These are phyloP conservation scores for Bruchidius siliquastri DNA, from an alignment of 2,888 invertebrate genomes.

Conservation along the genomic window DNA sequence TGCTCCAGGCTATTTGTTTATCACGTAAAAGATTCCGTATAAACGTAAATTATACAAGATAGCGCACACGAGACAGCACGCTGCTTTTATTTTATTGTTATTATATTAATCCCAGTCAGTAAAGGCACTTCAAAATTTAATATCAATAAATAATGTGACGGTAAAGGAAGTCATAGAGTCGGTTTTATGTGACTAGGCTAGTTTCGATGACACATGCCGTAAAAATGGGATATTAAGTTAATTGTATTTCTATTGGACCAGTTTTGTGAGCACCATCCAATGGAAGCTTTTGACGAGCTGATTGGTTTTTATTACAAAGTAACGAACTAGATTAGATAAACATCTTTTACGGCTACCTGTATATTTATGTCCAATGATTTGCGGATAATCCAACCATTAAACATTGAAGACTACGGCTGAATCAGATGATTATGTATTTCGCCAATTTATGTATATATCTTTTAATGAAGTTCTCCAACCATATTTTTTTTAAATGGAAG, in stretches of 20 bases:
- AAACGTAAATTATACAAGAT: background rate
- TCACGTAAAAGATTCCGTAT: background rate
- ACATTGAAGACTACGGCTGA: background rate
- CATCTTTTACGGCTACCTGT: background rate
- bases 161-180: background rate
- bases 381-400: background rate
- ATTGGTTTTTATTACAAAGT: background rate
- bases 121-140: background rate
- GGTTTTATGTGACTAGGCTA: background rate
- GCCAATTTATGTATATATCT: background rate
- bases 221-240: background rate
- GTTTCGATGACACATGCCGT: background rate
- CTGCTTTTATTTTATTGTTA: background rate
- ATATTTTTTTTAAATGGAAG: too few species aligned
- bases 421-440: background rate
- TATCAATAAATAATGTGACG: background rate
- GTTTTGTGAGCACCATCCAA: background rate
- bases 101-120: background rate
- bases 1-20: background rate
- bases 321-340: background rate
- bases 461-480: too few species aligned
- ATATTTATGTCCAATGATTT: background rate
- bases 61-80: background rate
- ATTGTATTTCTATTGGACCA: background rate
- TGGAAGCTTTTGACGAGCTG: background rate